These are phyloP conservation scores for Itoplectis maculator DNA, from an alignment of 2,888 invertebrate genomes.

Conservation along the genomic window DNA sequence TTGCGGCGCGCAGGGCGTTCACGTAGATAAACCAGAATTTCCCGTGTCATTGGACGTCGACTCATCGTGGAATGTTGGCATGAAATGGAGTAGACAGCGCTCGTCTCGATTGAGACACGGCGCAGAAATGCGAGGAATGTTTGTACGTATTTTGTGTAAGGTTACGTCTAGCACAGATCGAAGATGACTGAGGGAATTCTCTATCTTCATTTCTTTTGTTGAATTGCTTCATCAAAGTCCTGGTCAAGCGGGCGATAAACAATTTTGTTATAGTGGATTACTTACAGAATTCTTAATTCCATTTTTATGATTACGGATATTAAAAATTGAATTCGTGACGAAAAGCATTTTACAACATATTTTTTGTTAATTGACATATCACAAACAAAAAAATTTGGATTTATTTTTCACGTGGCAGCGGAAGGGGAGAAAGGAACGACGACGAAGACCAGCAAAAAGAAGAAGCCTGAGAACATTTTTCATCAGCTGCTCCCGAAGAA, in stretches of 20 bases:
- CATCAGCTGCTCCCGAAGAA: slow-evolving; percentile 48
- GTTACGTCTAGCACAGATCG: neutral
- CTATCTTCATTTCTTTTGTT: neutral
- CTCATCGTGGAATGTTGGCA: slow-evolving; percentile 10
- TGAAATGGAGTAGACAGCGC: neutral
- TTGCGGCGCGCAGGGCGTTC: neutral
- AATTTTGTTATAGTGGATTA: neutral
- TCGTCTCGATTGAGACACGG: neutral
- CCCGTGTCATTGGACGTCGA: slow-evolving; percentile 13
- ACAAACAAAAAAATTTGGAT: neutral
- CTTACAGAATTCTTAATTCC: neutral
- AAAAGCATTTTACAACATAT: neutral
- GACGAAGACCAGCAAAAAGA: slow-evolving; percentile 4
- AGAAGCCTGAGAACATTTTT: slow-evolving; percentile 28
- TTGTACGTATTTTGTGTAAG: neutral
- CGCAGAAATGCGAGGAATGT: slow-evolving; percentile 11
- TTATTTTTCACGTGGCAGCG: neutral
- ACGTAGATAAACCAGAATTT: neutral
- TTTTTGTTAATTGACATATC: slow-evolving; percentile 12
- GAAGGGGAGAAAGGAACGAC: neutral
- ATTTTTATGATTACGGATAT: neutral
- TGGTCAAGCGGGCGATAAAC: too few relatives aligned
- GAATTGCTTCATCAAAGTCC: too few relatives aligned
- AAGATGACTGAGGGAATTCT: neutral
- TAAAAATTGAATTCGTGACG: neutral